Conservation (phyloP, 2,888 invertebrate species). For the Ophion costatus region DNA sequence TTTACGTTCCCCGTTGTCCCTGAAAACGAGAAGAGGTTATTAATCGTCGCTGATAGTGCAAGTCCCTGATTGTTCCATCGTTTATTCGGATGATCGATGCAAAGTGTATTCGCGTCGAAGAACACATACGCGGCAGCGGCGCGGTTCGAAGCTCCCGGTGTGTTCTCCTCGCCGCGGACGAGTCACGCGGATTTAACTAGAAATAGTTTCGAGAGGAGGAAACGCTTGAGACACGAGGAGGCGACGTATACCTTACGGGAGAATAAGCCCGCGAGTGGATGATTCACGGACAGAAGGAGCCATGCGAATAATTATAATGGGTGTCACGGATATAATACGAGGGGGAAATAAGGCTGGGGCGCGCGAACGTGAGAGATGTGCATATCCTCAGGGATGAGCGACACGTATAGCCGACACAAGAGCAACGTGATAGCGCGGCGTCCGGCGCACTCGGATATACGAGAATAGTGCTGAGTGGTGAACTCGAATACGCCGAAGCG, state of each 20-base stretch:
- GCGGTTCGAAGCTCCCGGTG: too few relatives aligned
- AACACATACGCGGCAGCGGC: too few relatives aligned
- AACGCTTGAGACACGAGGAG: constrained; percentile 56
- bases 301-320: constrained; percentile 50
- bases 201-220: constrained; percentile 59
- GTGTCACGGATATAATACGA: constrained; percentile 36
- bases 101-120: neutral
- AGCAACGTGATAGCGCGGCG: constrained; percentile 18
- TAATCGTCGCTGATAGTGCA: constrained; percentile 20
- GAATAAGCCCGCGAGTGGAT: constrained; percentile 47
- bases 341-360: neutral
- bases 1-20: constrained; percentile 52
- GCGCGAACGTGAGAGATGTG: too few relatives aligned
- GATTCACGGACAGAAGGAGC: constrained; percentile 49
- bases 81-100: constrained; percentile 15
- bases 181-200: constrained; percentile 34
- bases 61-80: constrained; percentile 46
- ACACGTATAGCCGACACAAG: constrained; percentile 4
- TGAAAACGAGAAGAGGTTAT: constrained; percentile 58
- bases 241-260: constrained; percentile 23
- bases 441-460: constrained; percentile 52
- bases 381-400: too few relatives aligned
- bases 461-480: constrained; percentile 61
- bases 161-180: neutral
- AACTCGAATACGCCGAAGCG: constrained; percentile 54